Base-by-base conservation (phyloP, 2,113 vertebrate genomes). In the Tyrannus savana region DNA sequence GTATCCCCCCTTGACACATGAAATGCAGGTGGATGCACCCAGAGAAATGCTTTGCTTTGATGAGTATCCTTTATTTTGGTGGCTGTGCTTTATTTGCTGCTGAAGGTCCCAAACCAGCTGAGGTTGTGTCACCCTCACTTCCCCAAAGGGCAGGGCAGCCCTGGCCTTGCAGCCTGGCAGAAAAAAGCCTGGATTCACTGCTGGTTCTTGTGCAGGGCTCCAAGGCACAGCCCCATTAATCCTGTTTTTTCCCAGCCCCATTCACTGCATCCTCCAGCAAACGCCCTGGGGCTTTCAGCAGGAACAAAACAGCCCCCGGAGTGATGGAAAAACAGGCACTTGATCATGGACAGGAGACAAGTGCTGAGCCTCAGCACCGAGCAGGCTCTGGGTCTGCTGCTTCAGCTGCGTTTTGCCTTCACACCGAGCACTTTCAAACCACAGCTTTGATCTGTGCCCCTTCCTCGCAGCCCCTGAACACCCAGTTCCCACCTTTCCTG, bases 21-120 rank as follows among this genome's bases (percentile, higher is more conserved):
- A n/a, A 55, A n/a, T 0, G 0, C 12, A 5, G 8, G 19, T 1
- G 3, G 42, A 4, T 9, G 4, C 1, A 13, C 3, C 17, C 52
- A 30, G 50, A 35, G 10, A 24, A 24, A 30, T 2, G 13, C 42
- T 46, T 9, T 19, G 30, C 69, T 83, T 53, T 15, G 7, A 8
- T 59, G 58, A 23, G 9, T 23, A 41, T 52, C 42, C 63, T 39
- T 17, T 30, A 2, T 44, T 64, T 24, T 14, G 16, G 25, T 28
- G 50, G 24, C 14, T 28, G n/a, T 55, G 7, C 15, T 47, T 17
- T 30, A 2, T 47, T 62, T 23, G 15, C 71, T 46, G 47, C 56
- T 2, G 3, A 6, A 62, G 53, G 24, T 22, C 41, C 6, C 1
- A 19, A 13, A 14, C 5, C 53, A 69, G 23, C 41, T 41, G 39